Evolutionary conservation across 2,113 vertebrate genomes (phyloP).

Genomic region (Bucco capensis): DNA sequence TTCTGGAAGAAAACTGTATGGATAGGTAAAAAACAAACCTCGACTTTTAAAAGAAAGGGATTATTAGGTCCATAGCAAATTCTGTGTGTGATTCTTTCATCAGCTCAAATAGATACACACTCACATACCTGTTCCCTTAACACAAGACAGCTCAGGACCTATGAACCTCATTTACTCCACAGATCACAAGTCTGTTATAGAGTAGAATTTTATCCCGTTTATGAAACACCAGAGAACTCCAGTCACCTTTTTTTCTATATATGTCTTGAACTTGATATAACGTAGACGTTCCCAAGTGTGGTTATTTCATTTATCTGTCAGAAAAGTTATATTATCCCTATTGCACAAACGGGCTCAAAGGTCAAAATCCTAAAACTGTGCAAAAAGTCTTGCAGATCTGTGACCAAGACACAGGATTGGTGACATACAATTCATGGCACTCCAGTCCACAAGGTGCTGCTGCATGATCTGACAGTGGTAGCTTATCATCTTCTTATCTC

Average conservation of each 20-base stretch:
- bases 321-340: not conserved
- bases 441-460: not conserved
- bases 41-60: not conserved
- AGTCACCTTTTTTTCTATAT: not conserved
- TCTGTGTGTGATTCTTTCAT: not conserved
- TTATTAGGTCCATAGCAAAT: not conserved
- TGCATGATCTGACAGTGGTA: fast-evolving
- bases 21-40: not conserved
- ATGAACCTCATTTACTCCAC: not conserved
- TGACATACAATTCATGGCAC: not conserved
- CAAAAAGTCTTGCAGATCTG: not conserved
- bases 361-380: not conserved
- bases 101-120: not conserved
- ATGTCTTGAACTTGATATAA: not conserved
- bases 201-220: not conserved
- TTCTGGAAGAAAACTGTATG: not conserved
- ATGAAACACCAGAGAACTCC: not conserved
- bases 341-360: not conserved
- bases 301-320: not conserved
- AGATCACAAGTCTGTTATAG: not conserved
- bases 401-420: not conserved
- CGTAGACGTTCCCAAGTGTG: not conserved
- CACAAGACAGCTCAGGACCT: not conserved
- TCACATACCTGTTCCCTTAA: not conserved
- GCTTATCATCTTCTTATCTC: not conserved